A percentile compares a stretch with the other conserved stretches of the same genome.
Conservation (phyloP, 2,113 vertebrate species). For the Nymphicus hollandicus region DNA sequence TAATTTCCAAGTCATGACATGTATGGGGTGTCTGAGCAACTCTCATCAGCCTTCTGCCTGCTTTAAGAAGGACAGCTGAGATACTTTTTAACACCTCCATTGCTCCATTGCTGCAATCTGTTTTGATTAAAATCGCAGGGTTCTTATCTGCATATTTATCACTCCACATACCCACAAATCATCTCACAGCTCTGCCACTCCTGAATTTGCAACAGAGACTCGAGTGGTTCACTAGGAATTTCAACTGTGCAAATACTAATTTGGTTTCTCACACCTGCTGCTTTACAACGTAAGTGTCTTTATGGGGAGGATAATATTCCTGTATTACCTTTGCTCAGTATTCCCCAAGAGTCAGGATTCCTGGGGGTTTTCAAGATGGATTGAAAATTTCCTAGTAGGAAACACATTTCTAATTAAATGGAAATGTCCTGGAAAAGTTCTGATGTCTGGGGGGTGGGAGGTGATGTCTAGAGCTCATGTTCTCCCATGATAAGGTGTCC, state of each 20-base stretch:
- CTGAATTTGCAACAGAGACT: neutral
- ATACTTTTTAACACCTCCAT: slow-evolving; percentile 2
- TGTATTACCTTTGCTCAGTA: neutral
- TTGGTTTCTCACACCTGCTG: slow-evolving; percentile 35
- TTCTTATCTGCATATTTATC: slow-evolving; percentile 45
- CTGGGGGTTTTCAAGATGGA: neutral
- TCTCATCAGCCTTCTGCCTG: slow-evolving; percentile 47
- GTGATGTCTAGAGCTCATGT: too few species aligned
- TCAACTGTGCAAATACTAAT: neutral
- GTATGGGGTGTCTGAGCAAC: slow-evolving; percentile 2
- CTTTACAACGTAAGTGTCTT: neutral
- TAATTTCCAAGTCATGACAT: slow-evolving; percentile 37
- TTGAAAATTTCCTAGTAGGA: slow-evolving; percentile 1
- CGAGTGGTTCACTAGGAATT: neutral
- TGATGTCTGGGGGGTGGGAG: accelerated
- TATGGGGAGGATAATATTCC: neutral
- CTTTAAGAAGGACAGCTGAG: slow-evolving; percentile 27
- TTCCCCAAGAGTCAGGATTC: neutral
- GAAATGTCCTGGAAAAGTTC: neutral
- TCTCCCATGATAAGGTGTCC: too few species aligned
- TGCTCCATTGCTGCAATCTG: slow-evolving; percentile 33
- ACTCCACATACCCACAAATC: neutral
- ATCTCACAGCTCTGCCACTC: neutral
- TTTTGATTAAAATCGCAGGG: slow-evolving; percentile 36
- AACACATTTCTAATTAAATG: neutral